phyloP scores from a whole-genome alignment of 2,888 invertebrate genomes.

The Gymnoscelis rufifasciata region DNA sequence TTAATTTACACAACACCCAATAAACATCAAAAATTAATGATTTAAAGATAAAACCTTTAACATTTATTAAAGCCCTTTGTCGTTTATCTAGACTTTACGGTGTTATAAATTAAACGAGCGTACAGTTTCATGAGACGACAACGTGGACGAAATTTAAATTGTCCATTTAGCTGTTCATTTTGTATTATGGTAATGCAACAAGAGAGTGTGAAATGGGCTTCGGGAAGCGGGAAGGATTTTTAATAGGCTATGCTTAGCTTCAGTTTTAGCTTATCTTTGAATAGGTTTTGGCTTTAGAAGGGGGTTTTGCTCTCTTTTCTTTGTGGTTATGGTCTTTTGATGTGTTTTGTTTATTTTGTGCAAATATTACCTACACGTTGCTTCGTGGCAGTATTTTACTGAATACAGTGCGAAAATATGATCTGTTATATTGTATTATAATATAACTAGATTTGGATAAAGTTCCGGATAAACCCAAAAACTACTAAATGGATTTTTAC shows the following conservation, averaged over 20 bases:
- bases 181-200: slow-evolving; percentile 21
- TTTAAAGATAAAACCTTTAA: slow-evolving; percentile 14
- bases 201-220: slow-evolving; percentile 21
- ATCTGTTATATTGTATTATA: too few species aligned
- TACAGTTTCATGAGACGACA: slow-evolving; percentile 28
- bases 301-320: background rate
- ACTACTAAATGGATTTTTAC: too few species aligned
- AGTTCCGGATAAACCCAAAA: too few species aligned
- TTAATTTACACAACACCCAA: background rate
- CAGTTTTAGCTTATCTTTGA: background rate
- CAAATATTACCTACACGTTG: too few species aligned
- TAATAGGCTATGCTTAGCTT: slow-evolving; percentile 7
- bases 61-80: slow-evolving; percentile 21
- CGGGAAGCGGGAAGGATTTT: slow-evolving; percentile 10
- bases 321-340: background rate
- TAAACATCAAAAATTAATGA: slow-evolving; percentile 15
- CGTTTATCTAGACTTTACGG: slow-evolving; percentile 26
- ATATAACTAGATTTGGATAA: too few species aligned
- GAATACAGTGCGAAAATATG: too few species aligned
- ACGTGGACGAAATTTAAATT: slow-evolving; percentile 30
- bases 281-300: background rate
- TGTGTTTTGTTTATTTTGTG: too few species aligned
- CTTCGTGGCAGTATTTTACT: too few species aligned
- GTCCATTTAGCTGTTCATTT: slow-evolving; percentile 26
- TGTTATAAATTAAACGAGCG: slow-evolving; percentile 26